A percentile compares a stretch with the other conserved stretches of the same genome.
Conservation (phyloP, 2,888 invertebrate genomes). For the Drosophila cognata region DNA sequence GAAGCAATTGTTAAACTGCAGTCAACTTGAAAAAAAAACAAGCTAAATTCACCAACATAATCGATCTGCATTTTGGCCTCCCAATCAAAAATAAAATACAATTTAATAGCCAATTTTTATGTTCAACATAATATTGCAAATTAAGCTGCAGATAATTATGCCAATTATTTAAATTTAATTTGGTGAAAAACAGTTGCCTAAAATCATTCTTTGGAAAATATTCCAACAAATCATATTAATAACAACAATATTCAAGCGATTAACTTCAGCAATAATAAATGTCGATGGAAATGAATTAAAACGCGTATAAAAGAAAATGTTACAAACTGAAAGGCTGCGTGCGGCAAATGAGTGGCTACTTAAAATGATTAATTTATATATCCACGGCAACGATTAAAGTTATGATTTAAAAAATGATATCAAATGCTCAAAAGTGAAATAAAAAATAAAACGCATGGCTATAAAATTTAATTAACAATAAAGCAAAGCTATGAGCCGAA, state of each 20-base stretch:
- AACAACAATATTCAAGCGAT: conserved; percentile 7
- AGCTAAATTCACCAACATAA: too few species aligned
- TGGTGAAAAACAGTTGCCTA: background rate
- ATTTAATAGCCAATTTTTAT: background rate
- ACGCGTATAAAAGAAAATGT: background rate
- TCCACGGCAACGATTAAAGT: conserved; percentile 38
- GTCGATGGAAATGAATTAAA: background rate
- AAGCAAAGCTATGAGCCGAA: conserved; percentile 15
- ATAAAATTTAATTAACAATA: conserved; percentile 70
- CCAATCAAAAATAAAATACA: too few species aligned
- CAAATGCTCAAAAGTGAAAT: conserved; percentile 13
- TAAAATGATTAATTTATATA: conserved; percentile 36
- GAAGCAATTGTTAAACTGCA: background rate
- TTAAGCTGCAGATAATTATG: background rate
- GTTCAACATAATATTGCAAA: background rate
- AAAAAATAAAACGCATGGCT: conserved; percentile 23
- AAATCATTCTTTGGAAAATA: background rate
- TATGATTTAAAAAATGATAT: conserved; percentile 36
- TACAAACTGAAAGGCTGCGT: background rate
- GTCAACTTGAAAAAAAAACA: background rate
- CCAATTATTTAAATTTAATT: background rate
- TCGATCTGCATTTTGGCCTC: too few species aligned
- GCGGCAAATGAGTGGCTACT: conserved; percentile 35
- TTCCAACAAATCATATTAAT: background rate
- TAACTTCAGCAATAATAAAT: background rate